Conservation (phyloP, 2,113 vertebrate genomes). For the Rhinogobius similis region DNA sequence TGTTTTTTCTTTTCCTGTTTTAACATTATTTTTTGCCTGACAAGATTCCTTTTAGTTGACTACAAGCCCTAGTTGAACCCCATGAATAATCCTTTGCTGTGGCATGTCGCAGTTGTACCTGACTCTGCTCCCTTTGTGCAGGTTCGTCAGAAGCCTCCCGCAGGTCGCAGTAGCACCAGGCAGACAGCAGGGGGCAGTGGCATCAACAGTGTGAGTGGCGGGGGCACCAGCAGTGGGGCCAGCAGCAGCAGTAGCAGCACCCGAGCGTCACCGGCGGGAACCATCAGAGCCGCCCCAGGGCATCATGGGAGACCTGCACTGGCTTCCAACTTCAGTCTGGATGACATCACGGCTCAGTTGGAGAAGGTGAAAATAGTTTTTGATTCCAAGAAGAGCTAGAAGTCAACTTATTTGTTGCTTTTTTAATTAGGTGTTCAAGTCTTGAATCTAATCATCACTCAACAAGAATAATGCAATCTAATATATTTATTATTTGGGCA, state of each 20-base stretch:
- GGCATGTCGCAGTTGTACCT: neutral
- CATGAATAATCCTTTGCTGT: too few species aligned
- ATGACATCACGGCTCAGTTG: slow-evolving; percentile 96
- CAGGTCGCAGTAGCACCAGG: slow-evolving; percentile 76
- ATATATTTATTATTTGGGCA: too few species aligned
- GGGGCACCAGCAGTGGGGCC: slow-evolving; percentile 72
- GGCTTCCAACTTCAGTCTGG: slow-evolving; percentile 90
- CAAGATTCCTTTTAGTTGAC: too few species aligned
- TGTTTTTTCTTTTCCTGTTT: too few species aligned
- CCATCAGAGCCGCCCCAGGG: slow-evolving; percentile 57
- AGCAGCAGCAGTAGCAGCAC: slow-evolving; percentile 81
- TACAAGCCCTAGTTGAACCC: too few species aligned
- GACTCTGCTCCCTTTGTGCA: slow-evolving; percentile 1
- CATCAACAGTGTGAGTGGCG: slow-evolving; percentile 65
- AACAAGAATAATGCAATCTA: too few species aligned
- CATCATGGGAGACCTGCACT: slow-evolving; percentile 69
- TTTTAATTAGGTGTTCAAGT: too few species aligned
- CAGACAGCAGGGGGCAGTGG: slow-evolving; percentile 62
- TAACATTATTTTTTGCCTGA: too few species aligned
- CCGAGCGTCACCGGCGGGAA: slow-evolving; percentile 79
- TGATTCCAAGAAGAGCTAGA: neutral
- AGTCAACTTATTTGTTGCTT: neutral
- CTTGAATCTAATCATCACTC: too few species aligned
- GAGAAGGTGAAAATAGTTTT: slow-evolving; percentile 88
- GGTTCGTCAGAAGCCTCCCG: slow-evolving; percentile 83